phyloP scores from a whole-genome alignment of 1,140 invertebrate genomes.

The Bicyclus anynana region DNA sequence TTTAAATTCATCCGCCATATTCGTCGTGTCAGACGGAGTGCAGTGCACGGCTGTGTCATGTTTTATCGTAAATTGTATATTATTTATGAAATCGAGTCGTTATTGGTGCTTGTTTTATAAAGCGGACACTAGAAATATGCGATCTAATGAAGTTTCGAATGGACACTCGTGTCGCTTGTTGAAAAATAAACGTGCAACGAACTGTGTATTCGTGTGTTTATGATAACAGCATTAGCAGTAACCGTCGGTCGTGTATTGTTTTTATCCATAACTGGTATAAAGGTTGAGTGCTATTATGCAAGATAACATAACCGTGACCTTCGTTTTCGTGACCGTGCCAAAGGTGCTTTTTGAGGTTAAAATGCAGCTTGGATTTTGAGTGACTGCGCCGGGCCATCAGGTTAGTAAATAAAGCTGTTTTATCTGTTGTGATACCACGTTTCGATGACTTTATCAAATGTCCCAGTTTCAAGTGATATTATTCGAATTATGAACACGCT shows the following conservation, averaged over 20 bases:
- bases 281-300: constrained; percentile 67
- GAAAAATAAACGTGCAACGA: constrained; percentile 69
- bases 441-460: constrained; percentile 16
- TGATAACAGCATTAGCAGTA: constrained; percentile 73
- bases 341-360: constrained; percentile 73
- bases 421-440: constrained; percentile 36
- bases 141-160: constrained; percentile 50
- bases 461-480: constrained; percentile 11
- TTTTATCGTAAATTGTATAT: constrained; percentile 70
- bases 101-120: constrained; percentile 55
- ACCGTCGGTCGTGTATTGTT: constrained; percentile 66
- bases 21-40: constrained; percentile 73
- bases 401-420: constrained; percentile 59
- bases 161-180: constrained; percentile 61
- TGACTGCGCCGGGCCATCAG: constrained; percentile 69
- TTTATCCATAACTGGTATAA: constrained; percentile 58
- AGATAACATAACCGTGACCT: constrained; percentile 73
- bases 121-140: constrained; percentile 58
- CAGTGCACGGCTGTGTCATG: constrained; percentile 70
- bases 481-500: not conserved
- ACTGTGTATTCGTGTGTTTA: constrained; percentile 75
- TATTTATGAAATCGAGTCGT: constrained; percentile 59
- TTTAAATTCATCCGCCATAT: constrained; percentile 74
- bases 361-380: constrained; percentile 73
- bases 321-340: constrained; percentile 62